Conservation (phyloP, 1,140 invertebrate species). For the Neodiprion pinetum region DNA sequence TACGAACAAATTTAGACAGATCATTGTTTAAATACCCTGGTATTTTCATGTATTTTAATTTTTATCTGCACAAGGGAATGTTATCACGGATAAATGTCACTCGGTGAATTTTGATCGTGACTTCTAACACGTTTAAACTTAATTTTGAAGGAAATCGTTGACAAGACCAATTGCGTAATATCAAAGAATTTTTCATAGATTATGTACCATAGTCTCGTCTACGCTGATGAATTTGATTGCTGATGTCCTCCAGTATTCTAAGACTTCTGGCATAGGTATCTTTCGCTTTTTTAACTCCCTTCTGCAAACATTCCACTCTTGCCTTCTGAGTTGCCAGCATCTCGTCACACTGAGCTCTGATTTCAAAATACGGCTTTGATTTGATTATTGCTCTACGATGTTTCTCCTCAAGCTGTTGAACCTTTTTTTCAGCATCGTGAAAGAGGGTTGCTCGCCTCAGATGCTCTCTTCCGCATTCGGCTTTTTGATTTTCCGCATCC, state of each 20-base stretch:
- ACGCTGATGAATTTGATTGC: slow-evolving; percentile 87
- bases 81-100: too few species aligned
- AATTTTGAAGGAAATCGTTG: too few species aligned
- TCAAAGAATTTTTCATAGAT: not conserved
- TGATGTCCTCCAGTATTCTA: slow-evolving; percentile 88
- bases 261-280: slow-evolving; percentile 83
- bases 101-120: too few species aligned
- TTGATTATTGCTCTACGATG: slow-evolving; percentile 81
- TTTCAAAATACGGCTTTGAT: slow-evolving; percentile 90
- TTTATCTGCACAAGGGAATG: too few species aligned
- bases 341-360: slow-evolving; percentile 87
- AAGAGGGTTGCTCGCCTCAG: slow-evolving; percentile 78
- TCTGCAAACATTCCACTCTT: slow-evolving; percentile 80
- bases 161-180: too few species aligned
- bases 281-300: slow-evolving; percentile 80
- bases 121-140: too few species aligned
- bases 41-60: too few species aligned
- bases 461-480: slow-evolving; percentile 87
- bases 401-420: slow-evolving; percentile 78
- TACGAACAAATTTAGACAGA: too few species aligned
- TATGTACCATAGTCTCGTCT: slow-evolving; percentile 63
- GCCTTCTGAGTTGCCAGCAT: slow-evolving; percentile 87
- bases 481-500: slow-evolving; percentile 89
- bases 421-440: slow-evolving; percentile 78
- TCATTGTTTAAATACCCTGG: too few species aligned